Base-by-base conservation (phyloP, 2,797 vertebrate genomes). In the Cyprinodon diabolis region DNA sequence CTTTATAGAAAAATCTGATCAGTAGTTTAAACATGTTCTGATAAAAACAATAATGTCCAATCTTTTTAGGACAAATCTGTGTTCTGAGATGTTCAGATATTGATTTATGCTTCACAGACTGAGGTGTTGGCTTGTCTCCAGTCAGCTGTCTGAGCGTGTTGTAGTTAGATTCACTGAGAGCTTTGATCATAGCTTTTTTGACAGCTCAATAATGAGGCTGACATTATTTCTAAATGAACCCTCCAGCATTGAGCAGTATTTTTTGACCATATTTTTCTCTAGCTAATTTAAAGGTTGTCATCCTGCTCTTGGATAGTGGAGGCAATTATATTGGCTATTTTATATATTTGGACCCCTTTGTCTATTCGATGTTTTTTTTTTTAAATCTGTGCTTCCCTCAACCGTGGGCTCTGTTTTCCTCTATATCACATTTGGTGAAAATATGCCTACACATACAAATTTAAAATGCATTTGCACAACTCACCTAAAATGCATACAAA, bases 171-270 rank as follows among this genome's bases (percentile, higher is more conserved):
- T 21, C 43, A 45, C 60, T 43, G 40, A 63, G 40, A 63, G 21
- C 69, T 77, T 68, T 37, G 19, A 30, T 37, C n/a, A 17, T 11
- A 5, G 4, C 13, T 66, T 56, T 71, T 25, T 23, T 68, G 21
- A 19, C 47, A 72, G 23, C 62, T 54, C 56, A 78, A 75, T 81
- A 77, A 69, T 71, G 73, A 71, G 69, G 40, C 6, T 67, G 43
- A 71, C 60, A n/a, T 43, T 63, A 19, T n/a, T 63, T 19, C 60
- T 43, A 63, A 43, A n/a, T 21, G 12, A 63, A n/a, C 21, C 21
- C n/a, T 30, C 30, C 30, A 30, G 30, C 30, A 30, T 30, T 30
- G 30, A 30, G 30, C 30, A 30, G 30, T 30, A 30, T 30, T 30
- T 30, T 30, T 30, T 30, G 30, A 30, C 30, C 30, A 30, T 30